Base-by-base conservation (phyloP, 2,888 invertebrate genomes). In the Cylindroiulus punctatus region DNA sequence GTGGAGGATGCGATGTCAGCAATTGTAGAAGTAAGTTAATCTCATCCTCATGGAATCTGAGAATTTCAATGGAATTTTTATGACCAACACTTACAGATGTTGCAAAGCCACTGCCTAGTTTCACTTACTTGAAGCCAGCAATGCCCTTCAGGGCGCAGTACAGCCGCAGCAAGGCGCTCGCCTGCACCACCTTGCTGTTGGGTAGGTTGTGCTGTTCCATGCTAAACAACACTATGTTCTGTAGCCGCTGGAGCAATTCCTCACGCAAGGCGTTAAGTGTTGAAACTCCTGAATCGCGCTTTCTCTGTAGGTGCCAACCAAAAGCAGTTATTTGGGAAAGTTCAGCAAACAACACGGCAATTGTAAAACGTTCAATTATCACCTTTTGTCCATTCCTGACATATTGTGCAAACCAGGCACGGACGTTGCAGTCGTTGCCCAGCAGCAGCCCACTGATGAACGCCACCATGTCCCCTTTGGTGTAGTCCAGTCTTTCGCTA, bases 91-190 rank as follows among this genome's bases (percentile, higher is more conserved):
- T 14, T 4, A 22, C 12, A 4, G 8, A 14, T 1, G 14, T 12
- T 30, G 12, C 14, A 8, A 76, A 76, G 2, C 0, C 10, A 2
- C 30, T 76, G n/a, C n/a, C 76, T 83, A 14, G 17, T 40, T n/a
- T 83, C 17, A 87, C 89, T 88, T 88, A 96, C 93, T 98, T 98
- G 19, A 98, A 95, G 0, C 96, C 96, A 0, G 97, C 98, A 87
- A 98, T 97, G 83, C 97, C 97, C 89, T 97, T 93, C 0, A 98
- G 92, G 0, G 98, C 97, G 91, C 98, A 98, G 90, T 98, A 98
- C 0, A 98, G 92, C 81, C 98, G 93, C 40, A 98, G 91, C 81
- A 98, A 92, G 0, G 97, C 96, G n/a, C 97, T 96, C 0, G 97
- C 97, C 91, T 97, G 95, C 0, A 97, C 95, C 1, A 92, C 91